These are phyloP conservation scores for Spilosoma lubricipeda DNA, from an alignment of 2,888 invertebrate species.

Conservation along the genomic window DNA sequence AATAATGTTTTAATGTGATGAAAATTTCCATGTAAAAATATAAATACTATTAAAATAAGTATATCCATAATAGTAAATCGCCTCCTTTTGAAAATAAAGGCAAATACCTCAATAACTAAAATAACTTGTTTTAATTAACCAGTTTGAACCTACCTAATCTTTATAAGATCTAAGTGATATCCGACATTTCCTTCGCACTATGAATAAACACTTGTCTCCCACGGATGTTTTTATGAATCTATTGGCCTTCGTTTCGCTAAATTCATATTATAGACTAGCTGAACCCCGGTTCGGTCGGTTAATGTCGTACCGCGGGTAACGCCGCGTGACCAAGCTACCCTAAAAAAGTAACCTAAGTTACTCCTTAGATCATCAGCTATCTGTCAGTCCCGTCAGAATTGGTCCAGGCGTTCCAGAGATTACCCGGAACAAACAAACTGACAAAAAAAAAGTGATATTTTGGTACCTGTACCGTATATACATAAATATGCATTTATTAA, in stretches of 20 bases:
- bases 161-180: conserved; percentile 1
- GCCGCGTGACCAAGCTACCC: too few species aligned
- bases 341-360: too few species aligned
- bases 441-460: too few species aligned
- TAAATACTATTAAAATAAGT: conserved; percentile 84
- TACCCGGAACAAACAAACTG: too few species aligned
- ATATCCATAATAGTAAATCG: conserved; percentile 84
- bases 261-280: background rate
- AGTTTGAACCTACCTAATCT: conserved; percentile 34
- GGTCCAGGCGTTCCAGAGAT: too few species aligned
- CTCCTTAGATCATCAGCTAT: too few species aligned
- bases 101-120: conserved; percentile 84
- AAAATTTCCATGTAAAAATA: conserved; percentile 86
- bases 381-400: too few species aligned
- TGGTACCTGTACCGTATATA: too few species aligned
- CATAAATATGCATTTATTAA: too few species aligned
- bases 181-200: background rate
- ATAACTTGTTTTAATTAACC: conserved; percentile 74
- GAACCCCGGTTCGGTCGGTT: too few species aligned
- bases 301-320: too few species aligned
- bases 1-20: conserved; percentile 83
- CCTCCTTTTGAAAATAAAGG: conserved; percentile 84
- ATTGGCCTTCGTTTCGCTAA: conserved; percentile 4
- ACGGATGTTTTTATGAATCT: conserved; percentile 3
- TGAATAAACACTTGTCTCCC: conserved; percentile 8